A percentile compares a stretch with the other conserved stretches of the same genome.
Evolutionary conservation across 2,888 invertebrate species (phyloP).

Genomic region (Synanthedon myopaeformis): DNA sequence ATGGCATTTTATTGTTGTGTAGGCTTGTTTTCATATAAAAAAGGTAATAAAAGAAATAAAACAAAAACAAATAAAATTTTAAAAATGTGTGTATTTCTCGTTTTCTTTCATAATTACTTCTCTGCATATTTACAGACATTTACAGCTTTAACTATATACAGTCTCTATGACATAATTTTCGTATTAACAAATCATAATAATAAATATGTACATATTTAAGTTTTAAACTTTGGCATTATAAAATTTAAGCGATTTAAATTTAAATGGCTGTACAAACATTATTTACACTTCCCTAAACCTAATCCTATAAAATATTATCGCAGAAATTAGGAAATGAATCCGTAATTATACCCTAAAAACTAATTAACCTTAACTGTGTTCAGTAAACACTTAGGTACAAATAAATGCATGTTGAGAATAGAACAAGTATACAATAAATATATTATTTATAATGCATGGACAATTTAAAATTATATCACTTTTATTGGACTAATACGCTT

Average conservation of each 20-base stretch:
- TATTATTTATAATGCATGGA: constrained; percentile 15
- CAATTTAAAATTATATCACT: constrained; percentile 61
- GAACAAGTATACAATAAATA: constrained; percentile 47
- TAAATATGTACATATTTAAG: constrained; percentile 56
- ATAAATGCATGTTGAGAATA: constrained; percentile 40
- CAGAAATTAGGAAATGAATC: constrained; percentile 58
- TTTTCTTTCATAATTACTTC: constrained; percentile 39
- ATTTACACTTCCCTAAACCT: constrained; percentile 39
- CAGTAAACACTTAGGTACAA: constrained; percentile 8
- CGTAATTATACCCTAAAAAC: constrained; percentile 37
- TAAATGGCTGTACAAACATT: constrained; percentile 8
- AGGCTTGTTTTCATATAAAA: too few relatives aligned
- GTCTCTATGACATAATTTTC: constrained; percentile 29
- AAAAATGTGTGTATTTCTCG: constrained; percentile 58
- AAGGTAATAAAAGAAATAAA: constrained; percentile 40
- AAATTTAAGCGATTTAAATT: constrained; percentile 29
- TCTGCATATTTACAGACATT: constrained; percentile 51
- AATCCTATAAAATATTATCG: constrained; percentile 55
- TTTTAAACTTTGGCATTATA: constrained; percentile 68
- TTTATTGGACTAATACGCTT: constrained; percentile 68
- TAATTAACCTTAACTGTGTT: constrained; percentile 13
- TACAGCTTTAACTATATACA: constrained; percentile 59
- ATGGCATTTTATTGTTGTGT: too few relatives aligned
- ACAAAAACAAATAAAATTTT: constrained; percentile 63
- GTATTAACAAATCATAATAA: constrained; percentile 6